Evolutionary conservation across 2,888 invertebrate genomes (phyloP), one percentile per base, ranked within the genome.

Genomic region (Autographa gamma): DNA sequence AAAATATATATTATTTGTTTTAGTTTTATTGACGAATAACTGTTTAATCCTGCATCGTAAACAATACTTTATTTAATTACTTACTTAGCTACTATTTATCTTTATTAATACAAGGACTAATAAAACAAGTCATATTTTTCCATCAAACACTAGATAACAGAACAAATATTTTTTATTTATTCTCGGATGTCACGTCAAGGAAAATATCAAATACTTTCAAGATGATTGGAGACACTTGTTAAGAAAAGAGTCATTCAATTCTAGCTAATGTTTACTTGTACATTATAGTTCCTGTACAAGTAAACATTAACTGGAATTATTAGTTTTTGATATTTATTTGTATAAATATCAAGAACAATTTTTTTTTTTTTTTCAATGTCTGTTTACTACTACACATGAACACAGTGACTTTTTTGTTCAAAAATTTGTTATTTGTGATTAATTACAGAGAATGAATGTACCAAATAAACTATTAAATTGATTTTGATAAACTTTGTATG

Each of bases 161-260:
- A 48, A 19, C 52, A 73, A 73, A 73, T 54, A 76, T 77, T 69
- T 76, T 64, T 73, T 69, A 77, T 73, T 66, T 61, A 63, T 34
- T 38, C 60, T 66, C 38, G 63, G 9, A 59, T 76, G 66, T 76
- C 69, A 66, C 61, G 77, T 69, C 61, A 54, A 48, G 66, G 63
- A 66, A 73, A 69, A 73, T 69, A 77, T 16, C 63, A 66, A 73
- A 76, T 76, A 77, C 66, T 66, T 43, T 66, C 58, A 5, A 11
- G 11, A 65, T 66, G 69, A 76, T 69, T 58, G 60, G 60, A 6
- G 19, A 11, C 38, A 43, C 7, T 66, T 63, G 38, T 64, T 9
- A 41, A 66, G 60, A 66, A 73, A 63, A 69, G 31, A 54, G 52
- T 9, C 18, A 19, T 18, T 52, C 6, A 19, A 54, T n/a, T 19